phyloP scores from a whole-genome alignment of 2,113 vertebrate species.

The Ovis canadensis region DNA sequence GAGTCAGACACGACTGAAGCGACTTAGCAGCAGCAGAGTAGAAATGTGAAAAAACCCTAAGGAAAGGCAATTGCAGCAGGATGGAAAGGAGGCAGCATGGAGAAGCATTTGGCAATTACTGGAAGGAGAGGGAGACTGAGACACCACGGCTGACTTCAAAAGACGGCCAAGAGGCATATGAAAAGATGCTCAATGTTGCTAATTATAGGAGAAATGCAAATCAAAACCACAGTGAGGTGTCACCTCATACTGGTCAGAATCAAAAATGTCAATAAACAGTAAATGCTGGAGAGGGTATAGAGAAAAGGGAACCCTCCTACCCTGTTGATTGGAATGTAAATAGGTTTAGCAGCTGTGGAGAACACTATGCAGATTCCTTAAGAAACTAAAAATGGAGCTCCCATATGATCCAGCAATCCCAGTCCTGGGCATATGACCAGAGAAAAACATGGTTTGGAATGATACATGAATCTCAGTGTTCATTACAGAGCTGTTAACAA shows the following conservation, averaged over 20 bases:
- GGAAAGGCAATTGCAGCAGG: neutral
- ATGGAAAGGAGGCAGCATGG: fast-evolving
- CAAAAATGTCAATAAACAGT: neutral
- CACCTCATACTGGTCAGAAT: neutral
- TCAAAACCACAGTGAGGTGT: neutral
- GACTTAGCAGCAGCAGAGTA: neutral
- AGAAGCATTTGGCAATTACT: neutral
- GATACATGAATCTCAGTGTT: neutral
- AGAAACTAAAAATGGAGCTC: neutral
- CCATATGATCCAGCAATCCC: neutral
- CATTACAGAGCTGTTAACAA: neutral
- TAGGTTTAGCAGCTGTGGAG: neutral
- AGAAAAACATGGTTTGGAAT: neutral
- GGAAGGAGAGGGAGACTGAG: neutral
- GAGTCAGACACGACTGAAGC: too few relatives aligned
- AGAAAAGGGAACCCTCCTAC: neutral
- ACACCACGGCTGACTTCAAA: neutral
- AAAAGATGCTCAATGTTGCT: neutral
- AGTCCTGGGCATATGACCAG: neutral
- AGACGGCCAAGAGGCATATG: neutral
- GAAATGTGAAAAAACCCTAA: neutral
- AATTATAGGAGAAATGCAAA: neutral
- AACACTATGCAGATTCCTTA: neutral
- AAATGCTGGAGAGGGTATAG: neutral
- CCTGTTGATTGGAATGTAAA: neutral